A percentile compares a stretch with the other conserved stretches of the same genome.
These are phyloP conservation scores for Aulostomus chinensis DNA, from an alignment of 2,797 vertebrate species.

Conservation along the genomic window DNA sequence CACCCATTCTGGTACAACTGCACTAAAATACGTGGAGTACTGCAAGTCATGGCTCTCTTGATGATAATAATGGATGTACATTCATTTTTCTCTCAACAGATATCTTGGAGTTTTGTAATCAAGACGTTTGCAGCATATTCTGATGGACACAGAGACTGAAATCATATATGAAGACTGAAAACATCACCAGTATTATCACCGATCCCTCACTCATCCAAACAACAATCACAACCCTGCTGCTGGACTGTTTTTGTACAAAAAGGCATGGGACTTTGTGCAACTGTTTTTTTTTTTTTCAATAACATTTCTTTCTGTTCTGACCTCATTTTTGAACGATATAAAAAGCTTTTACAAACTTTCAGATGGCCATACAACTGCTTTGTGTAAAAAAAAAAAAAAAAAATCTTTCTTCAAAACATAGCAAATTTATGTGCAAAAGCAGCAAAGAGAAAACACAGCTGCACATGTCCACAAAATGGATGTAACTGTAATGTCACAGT, in stretches of 20 bases:
- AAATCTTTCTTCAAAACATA: too few species aligned
- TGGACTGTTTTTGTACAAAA: neutral
- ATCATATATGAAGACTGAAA: constrained; percentile 1
- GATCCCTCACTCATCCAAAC: constrained; percentile 1
- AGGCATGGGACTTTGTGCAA: neutral
- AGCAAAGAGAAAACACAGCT: too few species aligned
- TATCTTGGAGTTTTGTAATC: constrained; percentile 88
- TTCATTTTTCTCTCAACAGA: constrained; percentile 65
- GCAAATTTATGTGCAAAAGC: too few species aligned
- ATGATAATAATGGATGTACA: neutral
- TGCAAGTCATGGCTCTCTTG: neutral
- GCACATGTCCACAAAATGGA: too few species aligned
- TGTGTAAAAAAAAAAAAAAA: too few species aligned
- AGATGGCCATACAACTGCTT: neutral
- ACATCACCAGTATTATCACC: constrained; percentile 3
- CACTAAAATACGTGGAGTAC: neutral
- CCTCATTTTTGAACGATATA: neutral
- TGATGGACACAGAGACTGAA: constrained; percentile 42
- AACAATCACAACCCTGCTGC: neutral
- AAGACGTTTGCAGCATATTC: constrained; percentile 84
- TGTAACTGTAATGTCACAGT: too few species aligned
- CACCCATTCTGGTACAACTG: constrained; percentile 83
- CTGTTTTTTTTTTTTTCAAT: neutral
- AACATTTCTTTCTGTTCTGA: too few species aligned
- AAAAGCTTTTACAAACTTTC: neutral